Base-by-base conservation (phyloP, 2,113 vertebrate genomes). In the Strigops habroptila region DNA sequence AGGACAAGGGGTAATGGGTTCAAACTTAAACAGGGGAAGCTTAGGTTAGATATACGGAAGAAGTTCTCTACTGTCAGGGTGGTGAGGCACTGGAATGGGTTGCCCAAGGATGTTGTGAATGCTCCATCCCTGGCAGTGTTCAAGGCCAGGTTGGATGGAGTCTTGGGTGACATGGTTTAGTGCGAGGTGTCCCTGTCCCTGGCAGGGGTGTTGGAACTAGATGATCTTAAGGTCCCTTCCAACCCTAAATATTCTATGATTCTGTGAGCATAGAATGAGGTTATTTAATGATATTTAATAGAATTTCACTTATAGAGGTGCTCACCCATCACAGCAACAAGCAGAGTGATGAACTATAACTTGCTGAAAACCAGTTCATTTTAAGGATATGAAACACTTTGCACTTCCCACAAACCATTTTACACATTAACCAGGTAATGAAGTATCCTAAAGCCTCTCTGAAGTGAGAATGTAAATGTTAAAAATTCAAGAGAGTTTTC, bases 401-500 rank as follows among this genome's bases (percentile, higher is more conserved):
- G 15, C 75, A 49, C 17, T 65, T 86, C 43, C 37, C 65, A 83
- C 46, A 92, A 88, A 84, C n/a, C 25, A 82, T 69, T 94, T 90
- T 79, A 57, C 35, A 75, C 35, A 43, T 86, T 71, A 95, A 91
- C 55, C 30, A 81, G 63, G 41, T 73, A 95, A 48, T 44, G 44
- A 77, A 87, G 65, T 76, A 78, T 49, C 51, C 77, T 49, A 84
- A 55, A 85, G 21, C 69, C 46, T 44, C 60, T 68, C 63, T 57
- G 33, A 48, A 90, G 82, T 44, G 19, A 82, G 60, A 70, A 59
- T 3, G 8, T 57, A 89, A 75, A 35, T 30, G 63, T 88, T 57
- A 48, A 90, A 80, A 87, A 90, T 90, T 91, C 82, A 91, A 53
- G 76, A 79, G 53, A 90, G 65, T 43, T 95, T 88, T 96, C 71